Conservation (phyloP, 2,113 vertebrate species). For the Bos javanicus region DNA sequence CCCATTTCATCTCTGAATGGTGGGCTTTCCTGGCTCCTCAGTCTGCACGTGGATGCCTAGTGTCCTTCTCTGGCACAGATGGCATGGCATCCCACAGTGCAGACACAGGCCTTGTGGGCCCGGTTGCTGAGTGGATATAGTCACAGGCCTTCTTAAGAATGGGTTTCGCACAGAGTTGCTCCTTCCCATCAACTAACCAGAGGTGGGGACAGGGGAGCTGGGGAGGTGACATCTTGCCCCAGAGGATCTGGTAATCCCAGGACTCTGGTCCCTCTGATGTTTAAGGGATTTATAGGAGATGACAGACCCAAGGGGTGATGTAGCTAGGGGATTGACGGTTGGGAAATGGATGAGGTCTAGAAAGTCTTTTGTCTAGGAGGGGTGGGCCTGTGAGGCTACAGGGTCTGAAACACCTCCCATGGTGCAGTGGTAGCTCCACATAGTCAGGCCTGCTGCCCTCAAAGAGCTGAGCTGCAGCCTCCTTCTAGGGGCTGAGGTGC, state of each 20-base stretch:
- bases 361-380: not conserved
- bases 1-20: not conserved
- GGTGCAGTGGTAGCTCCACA: not conserved
- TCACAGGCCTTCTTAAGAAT: not conserved
- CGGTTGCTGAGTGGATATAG: too few relatives aligned
- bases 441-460: not conserved
- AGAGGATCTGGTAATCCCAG: not conserved
- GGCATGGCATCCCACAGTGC: not conserved
- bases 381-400: not conserved
- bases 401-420: not conserved
- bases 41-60: not conserved
- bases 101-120: not conserved
- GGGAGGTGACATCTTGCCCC: not conserved
- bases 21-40: not conserved
- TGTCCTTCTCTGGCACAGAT: not conserved
- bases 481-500: too few relatives aligned
- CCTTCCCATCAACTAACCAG: not conserved
- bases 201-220: rapidly evolving
- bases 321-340: not conserved
- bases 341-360: not conserved
- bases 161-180: not conserved
- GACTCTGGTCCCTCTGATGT: not conserved
- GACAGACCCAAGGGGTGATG: not conserved
- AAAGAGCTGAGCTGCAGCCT: not conserved
- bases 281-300: not conserved